phyloP scores from a whole-genome alignment of 92 coral and sea anemone genomes.

The Porites rus region DNA sequence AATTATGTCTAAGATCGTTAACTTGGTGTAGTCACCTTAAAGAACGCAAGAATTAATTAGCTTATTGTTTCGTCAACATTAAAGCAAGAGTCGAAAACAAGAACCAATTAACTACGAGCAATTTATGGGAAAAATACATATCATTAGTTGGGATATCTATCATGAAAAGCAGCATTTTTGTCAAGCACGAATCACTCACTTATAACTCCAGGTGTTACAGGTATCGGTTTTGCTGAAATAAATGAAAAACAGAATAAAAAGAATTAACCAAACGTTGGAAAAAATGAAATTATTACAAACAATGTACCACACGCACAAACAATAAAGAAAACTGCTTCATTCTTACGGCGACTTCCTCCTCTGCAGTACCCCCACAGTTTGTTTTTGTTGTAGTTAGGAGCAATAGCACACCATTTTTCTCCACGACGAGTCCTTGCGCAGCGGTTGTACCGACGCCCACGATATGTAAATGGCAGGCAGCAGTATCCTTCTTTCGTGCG shows the following conservation, averaged over 20 bases:
- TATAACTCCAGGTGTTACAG: conserved; percentile 33
- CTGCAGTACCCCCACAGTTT: conserved; percentile 63
- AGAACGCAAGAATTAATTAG: too few species aligned
- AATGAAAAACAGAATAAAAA: neutral
- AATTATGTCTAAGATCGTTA: too few species aligned
- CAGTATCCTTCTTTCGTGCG: conserved; percentile 48
- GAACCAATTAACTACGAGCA: too few species aligned
- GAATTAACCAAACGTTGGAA: neutral
- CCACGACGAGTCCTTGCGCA: conserved; percentile 47
- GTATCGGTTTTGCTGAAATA: conserved; percentile 33
- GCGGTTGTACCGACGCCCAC: conserved; percentile 40
- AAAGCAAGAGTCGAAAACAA: too few species aligned
- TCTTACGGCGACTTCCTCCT: conserved; percentile 42
- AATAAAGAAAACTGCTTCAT: neutral
- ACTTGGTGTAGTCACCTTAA: too few species aligned
- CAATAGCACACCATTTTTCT: conserved; percentile 33
- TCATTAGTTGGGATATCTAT: too few species aligned
- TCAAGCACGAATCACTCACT: conserved; percentile 13
- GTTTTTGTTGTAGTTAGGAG: conserved; percentile 20
- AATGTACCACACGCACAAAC: neutral
- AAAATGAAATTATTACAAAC: neutral
- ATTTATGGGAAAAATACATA: too few species aligned
- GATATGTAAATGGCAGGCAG: conserved; percentile 53
- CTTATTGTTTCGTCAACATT: too few species aligned
- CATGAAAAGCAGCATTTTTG: too few species aligned